Evolutionary conservation across 2,888 invertebrate species (phyloP), one percentile per base, ranked within the genome.

Genomic region (Lochmaea crataegi): DNA sequence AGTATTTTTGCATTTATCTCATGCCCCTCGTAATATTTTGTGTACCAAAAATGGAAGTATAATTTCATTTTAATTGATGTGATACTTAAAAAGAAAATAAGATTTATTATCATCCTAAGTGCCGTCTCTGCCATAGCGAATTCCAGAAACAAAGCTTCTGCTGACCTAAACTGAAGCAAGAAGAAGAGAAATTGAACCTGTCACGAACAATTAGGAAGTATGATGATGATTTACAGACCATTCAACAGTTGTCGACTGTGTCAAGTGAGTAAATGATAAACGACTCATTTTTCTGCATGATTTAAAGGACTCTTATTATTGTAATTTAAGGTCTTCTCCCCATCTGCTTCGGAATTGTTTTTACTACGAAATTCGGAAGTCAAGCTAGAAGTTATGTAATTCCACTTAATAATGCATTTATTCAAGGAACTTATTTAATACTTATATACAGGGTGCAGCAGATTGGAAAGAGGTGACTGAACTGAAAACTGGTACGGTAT

Each of bases 131-230:
- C 18, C n/a, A 48, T 48, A 48, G 0, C 53, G 9, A 53, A 53
- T 53, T 53, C 53, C 53, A 53, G 9, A 42, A 63, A 63, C 41
- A 41, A 63, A 63, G 48, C 61, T 53, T 57, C 26, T 60, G 12
- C 18, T 63, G 56, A 66, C 48, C 42, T 26, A 64, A 64, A 63
- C 32, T 60, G 51, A 48, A 57, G 41, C 58, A 68, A 56, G 74
- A 74, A 71, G 56, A 60, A 65, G 60, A 57, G 48, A 45, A 74
- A 72, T 75, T 75, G 53, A 70, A 70, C 51, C 67, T 75, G 75
- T 72, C 72, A 70, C 12, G 64, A 32, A 64, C 70, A 75, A 72
- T 75, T 75, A 72, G 63, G 61, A 67, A 63, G 70, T 67, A 72
- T 72, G 72, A 70, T 67, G 75, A 72, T 65, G 69, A 72, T 60